Percentiles rank a stretch among this genome's conserved stretches.
Evolutionary conservation across 2,797 vertebrate species (phyloP).

Genomic region (Scolopax rusticola): DNA sequence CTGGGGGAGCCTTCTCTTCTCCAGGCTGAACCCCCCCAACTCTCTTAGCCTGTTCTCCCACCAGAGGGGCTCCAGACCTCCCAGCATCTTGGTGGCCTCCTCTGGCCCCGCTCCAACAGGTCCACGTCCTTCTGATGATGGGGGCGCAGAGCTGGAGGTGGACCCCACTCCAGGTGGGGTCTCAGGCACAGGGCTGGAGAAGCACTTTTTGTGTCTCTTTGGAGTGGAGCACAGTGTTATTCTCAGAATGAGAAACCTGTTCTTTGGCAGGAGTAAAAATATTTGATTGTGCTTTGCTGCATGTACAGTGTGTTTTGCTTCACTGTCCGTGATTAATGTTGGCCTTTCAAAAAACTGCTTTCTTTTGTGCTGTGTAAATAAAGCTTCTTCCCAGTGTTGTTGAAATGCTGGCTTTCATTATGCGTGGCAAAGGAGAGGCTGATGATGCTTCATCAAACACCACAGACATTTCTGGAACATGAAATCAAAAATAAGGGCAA

Average conservation of each 20-base stretch:
- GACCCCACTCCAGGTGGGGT: background rate
- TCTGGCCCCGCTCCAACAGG: background rate
- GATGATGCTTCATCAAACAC: constrained; percentile 69
- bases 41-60: background rate
- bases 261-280: constrained; percentile 43
- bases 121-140: background rate
- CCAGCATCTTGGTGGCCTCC: background rate
- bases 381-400: constrained; percentile 59
- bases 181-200: background rate
- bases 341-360: constrained; percentile 73
- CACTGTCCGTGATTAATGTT: constrained; percentile 71
- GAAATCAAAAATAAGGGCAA: constrained; percentile 65
- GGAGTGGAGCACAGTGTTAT: background rate
- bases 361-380: constrained; percentile 76
- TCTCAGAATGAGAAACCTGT: constrained; percentile 42
- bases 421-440: constrained; percentile 59
- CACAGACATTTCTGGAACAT: constrained; percentile 64
- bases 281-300: constrained; percentile 66
- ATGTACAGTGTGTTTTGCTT: constrained; percentile 62
- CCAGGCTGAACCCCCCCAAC: background rate
- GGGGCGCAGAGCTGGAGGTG: background rate
- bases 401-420: constrained; percentile 76
- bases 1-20: background rate
- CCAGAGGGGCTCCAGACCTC: background rate
- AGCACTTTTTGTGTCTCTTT: background rate